Conservation (phyloP, 1,140 invertebrate genomes). For the Ceratina calcarata region DNA sequence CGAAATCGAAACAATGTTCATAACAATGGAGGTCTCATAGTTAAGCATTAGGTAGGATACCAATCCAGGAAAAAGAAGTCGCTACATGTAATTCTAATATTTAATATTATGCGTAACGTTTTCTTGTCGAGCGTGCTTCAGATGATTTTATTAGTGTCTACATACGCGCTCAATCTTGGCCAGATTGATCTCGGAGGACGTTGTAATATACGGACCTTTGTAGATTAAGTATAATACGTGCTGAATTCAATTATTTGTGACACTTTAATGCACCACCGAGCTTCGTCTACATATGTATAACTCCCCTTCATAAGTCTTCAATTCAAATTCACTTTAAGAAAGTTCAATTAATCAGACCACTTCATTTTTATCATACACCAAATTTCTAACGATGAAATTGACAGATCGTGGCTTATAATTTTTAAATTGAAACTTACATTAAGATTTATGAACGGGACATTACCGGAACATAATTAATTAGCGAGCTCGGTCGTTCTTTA, state of each 20-base stretch:
- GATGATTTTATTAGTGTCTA: neutral
- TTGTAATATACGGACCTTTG: constrained; percentile 9
- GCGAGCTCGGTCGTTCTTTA: constrained; percentile 6
- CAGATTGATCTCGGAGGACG: constrained; percentile 42
- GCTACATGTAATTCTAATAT: too few species aligned
- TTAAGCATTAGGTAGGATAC: neutral
- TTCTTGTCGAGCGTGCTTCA: constrained; percentile 6
- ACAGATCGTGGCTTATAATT: neutral
- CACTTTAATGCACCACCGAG: too few species aligned
- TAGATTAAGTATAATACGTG: neutral
- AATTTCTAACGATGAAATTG: neutral
- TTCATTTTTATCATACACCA: too few species aligned
- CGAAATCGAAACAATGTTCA: too few species aligned
- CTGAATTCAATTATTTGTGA: neutral
- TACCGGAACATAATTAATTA: too few species aligned
- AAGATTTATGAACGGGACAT: too few species aligned
- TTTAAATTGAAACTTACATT: too few species aligned
- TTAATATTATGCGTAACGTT: neutral
- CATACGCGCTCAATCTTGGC: constrained; percentile 25
- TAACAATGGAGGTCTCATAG: neutral
- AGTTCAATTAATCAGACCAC: too few species aligned
- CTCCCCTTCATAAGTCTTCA: too few species aligned
- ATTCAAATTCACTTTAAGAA: too few species aligned
- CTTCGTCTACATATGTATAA: too few species aligned
- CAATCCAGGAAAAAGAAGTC: too few species aligned